Evolutionary conservation across 1,140 invertebrate species (phyloP), one percentile per base, ranked within the genome.

Genomic region (Coenobita brevimanus): DNA sequence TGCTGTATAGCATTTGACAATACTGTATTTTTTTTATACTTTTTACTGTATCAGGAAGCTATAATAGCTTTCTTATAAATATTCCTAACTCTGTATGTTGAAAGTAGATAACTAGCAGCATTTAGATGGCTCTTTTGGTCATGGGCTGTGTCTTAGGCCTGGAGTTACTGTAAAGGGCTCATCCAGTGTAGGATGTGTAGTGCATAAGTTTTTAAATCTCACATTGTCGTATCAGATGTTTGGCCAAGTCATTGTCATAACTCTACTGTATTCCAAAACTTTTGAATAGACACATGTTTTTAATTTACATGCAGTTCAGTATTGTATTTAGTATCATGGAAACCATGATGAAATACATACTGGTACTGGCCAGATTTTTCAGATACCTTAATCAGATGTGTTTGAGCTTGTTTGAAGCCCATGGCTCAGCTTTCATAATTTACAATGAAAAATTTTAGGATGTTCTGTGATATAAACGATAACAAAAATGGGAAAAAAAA

Each of bases 1-100:
- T n/a, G n/a, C n/a, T n/a, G n/a, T n/a, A n/a, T n/a, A n/a, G n/a
- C n/a, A n/a, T n/a, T n/a, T n/a, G 82, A 83, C 67, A 75, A 71
- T 82, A 50, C 41, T 60, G 71, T 83, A 54, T 83, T 67, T 83
- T 75, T 38, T 27, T 46, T 83, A 21, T 82, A 78, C 67, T 57
- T 57, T 67, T 38, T 83, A 46, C 30, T 15, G 67, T 83, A 83
- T 33, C 67, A 50, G 83, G 75, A 79, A 69, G 83, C 83, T 69
- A 86, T 86, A 86, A 78, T 86, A 86, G 83, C 83, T 86, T 86
- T 21, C 75, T 86, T 86, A 33, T 24, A 36, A 67, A 78, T 64
- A 36, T 62, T 78, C 83, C 69, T 67, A 78, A 86, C 60, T 78
- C 30, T 85, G 62, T 85, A 17, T 85, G 30, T 69, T 50, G 50